Percentiles rank a stretch among this genome's conserved stretches.
These are phyloP conservation scores for Papilio machaon DNA, from an alignment of 1,140 invertebrate genomes.

Conservation along the genomic window DNA sequence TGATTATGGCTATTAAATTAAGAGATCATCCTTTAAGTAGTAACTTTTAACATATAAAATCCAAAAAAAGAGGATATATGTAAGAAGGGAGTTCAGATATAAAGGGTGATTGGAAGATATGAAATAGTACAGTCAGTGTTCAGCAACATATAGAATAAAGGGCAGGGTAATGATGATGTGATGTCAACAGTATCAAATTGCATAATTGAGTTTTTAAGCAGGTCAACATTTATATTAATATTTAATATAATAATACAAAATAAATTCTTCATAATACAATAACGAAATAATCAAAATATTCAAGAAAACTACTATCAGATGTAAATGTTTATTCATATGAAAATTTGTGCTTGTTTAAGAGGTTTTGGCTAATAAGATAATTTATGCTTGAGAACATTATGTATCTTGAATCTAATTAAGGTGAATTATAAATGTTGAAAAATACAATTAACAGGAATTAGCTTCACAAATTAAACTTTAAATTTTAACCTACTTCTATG, in stretches of 20 bases:
- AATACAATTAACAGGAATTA: conserved; percentile 13
- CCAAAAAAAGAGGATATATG: not conserved
- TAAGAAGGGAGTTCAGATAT: not conserved
- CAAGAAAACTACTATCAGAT: not conserved
- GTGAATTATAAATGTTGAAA: conserved; percentile 12
- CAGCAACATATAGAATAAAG: no score
- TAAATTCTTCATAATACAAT: conserved; percentile 16
- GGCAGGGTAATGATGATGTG: not conserved
- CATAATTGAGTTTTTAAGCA: not conserved
- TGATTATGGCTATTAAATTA: not conserved
- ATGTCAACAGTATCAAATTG: not conserved
- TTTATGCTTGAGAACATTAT: not conserved
- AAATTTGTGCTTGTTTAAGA: conserved; percentile 33
- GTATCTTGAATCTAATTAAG: not conserved
- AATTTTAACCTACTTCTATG: conserved; percentile 32
- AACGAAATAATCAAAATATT: conserved; percentile 23
- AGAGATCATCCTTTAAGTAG: conserved; percentile 43
- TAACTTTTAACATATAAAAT: not conserved
- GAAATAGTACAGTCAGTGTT: not conserved
- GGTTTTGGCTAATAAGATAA: not conserved
- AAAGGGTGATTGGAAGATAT: not conserved
- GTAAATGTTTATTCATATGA: not conserved
- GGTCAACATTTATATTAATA: not conserved
- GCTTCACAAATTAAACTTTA: not conserved
- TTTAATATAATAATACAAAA: conserved; percentile 11